Conservation (phyloP, 2,888 invertebrate species). For the Gisinianus flammeolus region DNA sequence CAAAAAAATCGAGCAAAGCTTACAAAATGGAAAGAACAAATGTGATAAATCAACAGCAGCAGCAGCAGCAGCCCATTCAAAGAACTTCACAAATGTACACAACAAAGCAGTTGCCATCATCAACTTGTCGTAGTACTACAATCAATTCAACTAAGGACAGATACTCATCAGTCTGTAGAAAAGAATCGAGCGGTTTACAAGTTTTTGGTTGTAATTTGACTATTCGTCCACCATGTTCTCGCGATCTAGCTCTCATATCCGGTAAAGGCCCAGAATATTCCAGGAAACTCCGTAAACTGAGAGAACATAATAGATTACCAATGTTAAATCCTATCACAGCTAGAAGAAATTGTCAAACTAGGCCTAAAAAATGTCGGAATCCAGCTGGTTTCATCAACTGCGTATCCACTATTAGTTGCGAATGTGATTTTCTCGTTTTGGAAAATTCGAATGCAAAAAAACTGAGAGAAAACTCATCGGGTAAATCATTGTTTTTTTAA, state of each 20-base stretch:
- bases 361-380: background rate
- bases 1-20: background rate
- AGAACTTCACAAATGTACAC: background rate
- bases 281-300: background rate
- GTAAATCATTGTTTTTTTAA: background rate
- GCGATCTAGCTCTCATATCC: background rate
- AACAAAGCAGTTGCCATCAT: background rate
- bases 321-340: constrained; percentile 17
- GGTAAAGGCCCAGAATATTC: background rate
- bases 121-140: background rate
- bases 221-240: background rate
- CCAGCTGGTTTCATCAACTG: background rate
- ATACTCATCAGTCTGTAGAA: too few relatives aligned
- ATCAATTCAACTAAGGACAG: background rate
- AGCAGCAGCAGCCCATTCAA: background rate
- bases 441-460: background rate
- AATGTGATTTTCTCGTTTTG: background rate
- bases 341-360: background rate
- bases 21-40: background rate
- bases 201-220: background rate
- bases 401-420: background rate
- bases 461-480: background rate
- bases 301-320: constrained; percentile 22
- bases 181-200: background rate
- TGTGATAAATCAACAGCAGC: background rate